Evolutionary conservation across 64 coral and sea anemone species (phyloP), one percentile per base, ranked within the genome.

Genomic region (Acropora tenuis): DNA sequence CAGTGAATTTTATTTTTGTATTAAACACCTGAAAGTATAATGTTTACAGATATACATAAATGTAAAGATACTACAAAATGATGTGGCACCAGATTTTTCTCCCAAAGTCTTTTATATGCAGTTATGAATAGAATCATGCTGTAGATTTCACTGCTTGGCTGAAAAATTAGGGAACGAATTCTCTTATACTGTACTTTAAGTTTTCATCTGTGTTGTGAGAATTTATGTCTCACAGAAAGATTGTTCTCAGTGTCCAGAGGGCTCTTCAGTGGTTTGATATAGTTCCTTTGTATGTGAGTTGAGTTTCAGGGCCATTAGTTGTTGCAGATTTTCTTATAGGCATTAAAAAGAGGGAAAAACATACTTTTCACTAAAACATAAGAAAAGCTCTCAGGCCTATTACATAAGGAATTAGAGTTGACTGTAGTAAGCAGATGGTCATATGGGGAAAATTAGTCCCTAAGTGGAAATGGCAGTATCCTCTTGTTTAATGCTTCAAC

Each of bases 401-500:
- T 18, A 63, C 60, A 12, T 63, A 63, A 63, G 60, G 60, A 63
- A 63, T 8, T 63, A 63, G 60, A 63, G 60, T 63, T 63, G 16
- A 11, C 60, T 63, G 11, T 15, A 63, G 60, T 63, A 63, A 63
- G 60, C 11, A 63, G 60, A 63, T 13, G 11, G 60, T 63, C 60
- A 63, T 63, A 11, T 15, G 60, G 60, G 60, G 60, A 12, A 63
- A 13, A 63, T 13, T 63, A 63, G 8, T 63, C 8, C 60, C 9
- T 11, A 0, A 63, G 15, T 63, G 16, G 7, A 74, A 87, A 87
- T 75, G 44, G 73, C 73, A 71, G 84, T 30, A 87, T 87, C 49
- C 45, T 50, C 30, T 87, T 74, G 72, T 87, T 86, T 41, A 86
- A 50, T 17, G 83, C 71, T 50, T 49, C 67, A 1, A 74, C 66